Conservation (phyloP, 2,888 invertebrate genomes). For the Cheilosia grossa region DNA sequence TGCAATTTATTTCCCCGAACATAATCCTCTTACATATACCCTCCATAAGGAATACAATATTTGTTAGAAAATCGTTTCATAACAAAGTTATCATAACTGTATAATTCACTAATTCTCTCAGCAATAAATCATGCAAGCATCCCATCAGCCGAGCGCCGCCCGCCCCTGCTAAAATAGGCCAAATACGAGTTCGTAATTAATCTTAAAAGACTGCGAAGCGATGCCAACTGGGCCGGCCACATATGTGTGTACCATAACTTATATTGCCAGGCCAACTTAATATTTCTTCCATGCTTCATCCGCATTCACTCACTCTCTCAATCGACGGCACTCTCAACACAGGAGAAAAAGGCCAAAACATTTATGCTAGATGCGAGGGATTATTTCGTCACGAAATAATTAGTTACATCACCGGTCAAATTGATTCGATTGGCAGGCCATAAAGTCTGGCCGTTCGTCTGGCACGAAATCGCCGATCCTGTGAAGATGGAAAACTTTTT, state of each 20-base stretch:
- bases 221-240: conserved; percentile 6
- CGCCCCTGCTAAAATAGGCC: conserved; percentile 34
- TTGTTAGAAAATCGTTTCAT: conserved; percentile 53
- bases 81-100: conserved; percentile 71
- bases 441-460: neutral
- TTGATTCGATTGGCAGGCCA: conserved; percentile 40
- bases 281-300: conserved; percentile 33
- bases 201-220: conserved; percentile 51
- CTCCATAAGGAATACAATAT: conserved; percentile 39
- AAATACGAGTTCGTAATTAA: conserved; percentile 68
- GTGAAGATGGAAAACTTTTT: conserved; percentile 25
- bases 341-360: conserved; percentile 1
- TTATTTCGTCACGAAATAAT: conserved; percentile 61
- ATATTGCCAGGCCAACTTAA: conserved; percentile 11
- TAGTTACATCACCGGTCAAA: conserved; percentile 62
- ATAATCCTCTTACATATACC: conserved; percentile 38
- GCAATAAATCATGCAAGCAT: conserved; percentile 60
- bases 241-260: conserved; percentile 32
- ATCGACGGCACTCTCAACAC: neutral
- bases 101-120: conserved; percentile 59
- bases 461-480: neutral
- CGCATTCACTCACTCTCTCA: conserved; percentile 5
- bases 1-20: conserved; percentile 53
- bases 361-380: conserved; percentile 25
- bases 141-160: neutral